Base-by-base conservation (phyloP, 2,113 vertebrate species). In the Phylloscopus whistleri region DNA sequence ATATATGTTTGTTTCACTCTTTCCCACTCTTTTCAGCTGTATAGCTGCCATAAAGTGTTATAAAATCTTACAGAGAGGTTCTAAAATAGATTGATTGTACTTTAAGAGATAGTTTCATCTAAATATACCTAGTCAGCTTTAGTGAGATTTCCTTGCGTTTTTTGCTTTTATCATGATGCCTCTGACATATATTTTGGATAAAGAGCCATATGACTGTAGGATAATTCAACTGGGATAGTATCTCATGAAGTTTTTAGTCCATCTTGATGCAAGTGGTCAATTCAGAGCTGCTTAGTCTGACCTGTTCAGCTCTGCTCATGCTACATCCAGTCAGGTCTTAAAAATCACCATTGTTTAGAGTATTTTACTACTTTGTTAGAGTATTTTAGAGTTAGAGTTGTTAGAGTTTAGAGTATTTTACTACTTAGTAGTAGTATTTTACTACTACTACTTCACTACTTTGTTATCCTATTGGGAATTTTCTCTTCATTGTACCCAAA, bases 401-500 rank as follows among this genome's bases (percentile, higher is more conserved):
- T n/a, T n/a, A n/a, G n/a, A n/a, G 16, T 67, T 78, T 64, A 35
- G 14, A 60, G 9, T 18, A 4, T 48, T 84, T 56, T 18, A 0
- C 9, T n/a, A n/a, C n/a, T n/a, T n/a, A n/a, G n/a, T n/a, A n/a
- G n/a, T n/a, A n/a, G n/a, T n/a, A n/a, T n/a, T n/a, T n/a, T n/a
- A n/a, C n/a, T n/a, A n/a, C n/a, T n/a, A n/a, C n/a, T n/a, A n/a
- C 7, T 79, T 28, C 19, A 53, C 13, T 1, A 1, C 51, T 82
- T 85, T 52, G 15, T 24, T 43, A 16, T 59, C 6, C 6, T 64
- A 3, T 8, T 12, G 26, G 23, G 7, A 63, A 49, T 59, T 49
- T 89, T 62, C 7, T 80, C 55, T 81, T 67, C 11, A 33, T 37
- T 0, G 0, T 16, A 86, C 2, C 1, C 28, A 60, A 33, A 6